A percentile compares a stretch with the other conserved stretches of the same genome.
These are phyloP conservation scores for Pachyseris speciosa DNA, from an alignment of 64 coral and sea anemone genomes.

Conservation along the genomic window DNA sequence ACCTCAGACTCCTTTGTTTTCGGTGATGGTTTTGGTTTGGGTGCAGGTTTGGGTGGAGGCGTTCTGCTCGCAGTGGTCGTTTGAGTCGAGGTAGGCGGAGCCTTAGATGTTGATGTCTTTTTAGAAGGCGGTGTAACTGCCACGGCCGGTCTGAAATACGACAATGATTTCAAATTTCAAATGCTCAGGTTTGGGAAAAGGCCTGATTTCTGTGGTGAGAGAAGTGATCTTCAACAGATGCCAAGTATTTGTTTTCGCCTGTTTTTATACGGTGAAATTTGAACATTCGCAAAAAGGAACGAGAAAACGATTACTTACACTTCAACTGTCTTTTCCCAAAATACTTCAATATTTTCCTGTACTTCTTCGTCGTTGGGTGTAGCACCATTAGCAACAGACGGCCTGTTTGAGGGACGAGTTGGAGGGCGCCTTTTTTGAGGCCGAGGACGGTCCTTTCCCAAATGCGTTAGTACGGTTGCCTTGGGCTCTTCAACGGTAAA, in stretches of 20 bases:
- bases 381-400: constrained; percentile 59
- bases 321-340: constrained; percentile 64
- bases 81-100: background rate
- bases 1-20: constrained; percentile 51
- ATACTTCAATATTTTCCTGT: constrained; percentile 66
- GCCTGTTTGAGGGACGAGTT: constrained; percentile 84
- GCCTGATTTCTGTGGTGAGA: background rate
- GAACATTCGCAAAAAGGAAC: too few relatives aligned
- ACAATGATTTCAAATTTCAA: background rate
- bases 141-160: background rate
- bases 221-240: too few relatives aligned
- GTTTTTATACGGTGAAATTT: background rate
- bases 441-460: constrained; percentile 82
- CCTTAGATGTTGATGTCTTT: constrained; percentile 44
- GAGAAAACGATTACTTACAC: constrained; percentile 44
- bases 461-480: constrained; percentile 63
- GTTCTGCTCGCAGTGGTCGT: constrained; percentile 51
- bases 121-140: constrained; percentile 3
- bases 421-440: constrained; percentile 83
- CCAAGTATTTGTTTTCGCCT: too few relatives aligned
- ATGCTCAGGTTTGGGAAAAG: background rate
- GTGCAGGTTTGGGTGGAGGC: constrained; percentile 78
- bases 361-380: constrained; percentile 14
- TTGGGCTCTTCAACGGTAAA: constrained; percentile 55
- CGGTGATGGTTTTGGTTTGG: constrained; percentile 58